These are phyloP conservation scores for Pseudococcus viburni DNA, from an alignment of 2,888 invertebrate genomes.

Conservation along the genomic window DNA sequence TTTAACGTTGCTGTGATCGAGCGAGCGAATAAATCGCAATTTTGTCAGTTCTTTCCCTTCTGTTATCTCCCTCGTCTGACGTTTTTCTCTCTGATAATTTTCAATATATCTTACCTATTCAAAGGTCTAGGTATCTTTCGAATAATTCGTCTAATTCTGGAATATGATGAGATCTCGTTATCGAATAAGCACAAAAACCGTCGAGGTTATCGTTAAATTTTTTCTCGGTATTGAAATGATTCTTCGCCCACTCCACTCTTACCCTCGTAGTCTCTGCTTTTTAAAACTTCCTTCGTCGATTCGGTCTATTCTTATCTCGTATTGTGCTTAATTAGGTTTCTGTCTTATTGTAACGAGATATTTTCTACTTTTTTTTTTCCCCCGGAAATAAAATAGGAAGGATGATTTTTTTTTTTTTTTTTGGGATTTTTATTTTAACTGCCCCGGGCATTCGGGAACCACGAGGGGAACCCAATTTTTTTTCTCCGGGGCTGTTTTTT, in stretches of 20 bases:
- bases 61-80: neutral
- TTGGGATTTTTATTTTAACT: too few relatives aligned
- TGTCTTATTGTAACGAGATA: neutral
- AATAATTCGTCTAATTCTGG: neutral
- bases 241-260: neutral
- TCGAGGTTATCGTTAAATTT: neutral
- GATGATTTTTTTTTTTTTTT: neutral
- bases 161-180: neutral
- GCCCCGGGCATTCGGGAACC: neutral
- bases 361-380: neutral
- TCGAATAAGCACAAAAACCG: neutral
- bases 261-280: neutral
- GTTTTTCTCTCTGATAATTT: too few relatives aligned
- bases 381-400: neutral
- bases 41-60: too few relatives aligned
- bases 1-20: too few relatives aligned
- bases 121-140: neutral
- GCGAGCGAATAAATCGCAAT: too few relatives aligned
- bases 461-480: neutral
- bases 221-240: neutral
- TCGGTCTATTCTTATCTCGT: conserved; percentile 2
- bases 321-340: neutral
- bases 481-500: neutral
- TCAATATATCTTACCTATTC: neutral
- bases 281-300: neutral